A percentile compares a stretch with the other conserved stretches of the same genome.
phyloP scores from a whole-genome alignment of 2,888 invertebrate species.

The Perithous albicinctus region DNA sequence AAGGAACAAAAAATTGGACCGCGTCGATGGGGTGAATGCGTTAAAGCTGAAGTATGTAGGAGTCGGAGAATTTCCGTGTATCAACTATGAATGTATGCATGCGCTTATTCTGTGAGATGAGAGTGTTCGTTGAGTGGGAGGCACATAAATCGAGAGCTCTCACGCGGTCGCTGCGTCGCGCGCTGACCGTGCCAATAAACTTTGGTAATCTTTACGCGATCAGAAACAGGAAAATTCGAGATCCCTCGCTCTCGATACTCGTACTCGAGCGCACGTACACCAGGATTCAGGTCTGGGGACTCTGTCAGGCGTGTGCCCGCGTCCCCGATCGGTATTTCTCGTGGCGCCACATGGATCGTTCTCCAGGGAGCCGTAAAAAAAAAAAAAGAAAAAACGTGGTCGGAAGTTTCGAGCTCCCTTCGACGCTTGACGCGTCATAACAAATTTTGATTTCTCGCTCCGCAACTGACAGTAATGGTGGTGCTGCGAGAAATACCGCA shows the following conservation, averaged over 20 bases:
- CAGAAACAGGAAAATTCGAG: conserved; percentile 60
- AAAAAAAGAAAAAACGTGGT: conserved; percentile 49
- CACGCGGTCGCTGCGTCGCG: background rate
- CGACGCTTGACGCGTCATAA: conserved; percentile 49
- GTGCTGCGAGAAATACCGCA: conserved; percentile 10
- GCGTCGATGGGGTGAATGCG: no score
- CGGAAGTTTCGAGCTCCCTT: conserved; percentile 39
- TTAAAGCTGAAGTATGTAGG: background rate
- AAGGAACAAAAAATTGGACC: background rate
- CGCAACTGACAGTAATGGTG: background rate
- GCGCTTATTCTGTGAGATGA: conserved; percentile 30
- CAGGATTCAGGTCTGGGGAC: conserved; percentile 47
- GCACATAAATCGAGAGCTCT: conserved; percentile 59
- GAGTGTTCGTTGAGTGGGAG: conserved; percentile 39
- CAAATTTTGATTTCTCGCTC: conserved; percentile 65
- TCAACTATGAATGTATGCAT: conserved; percentile 34
- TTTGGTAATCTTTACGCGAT: conserved; percentile 66
- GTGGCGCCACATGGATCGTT: conserved; percentile 37
- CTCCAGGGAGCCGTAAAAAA: conserved; percentile 58
- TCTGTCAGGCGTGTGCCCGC: conserved; percentile 28
- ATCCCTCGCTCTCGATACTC: conserved; percentile 29
- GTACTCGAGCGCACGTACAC: conserved; percentile 2
- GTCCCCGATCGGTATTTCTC: conserved; percentile 53
- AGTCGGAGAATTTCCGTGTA: conserved; percentile 24
- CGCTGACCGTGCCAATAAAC: conserved; percentile 64